These are phyloP conservation scores for Barypeithes pellucidus DNA, from an alignment of 2,888 invertebrate genomes.

Conservation along the genomic window DNA sequence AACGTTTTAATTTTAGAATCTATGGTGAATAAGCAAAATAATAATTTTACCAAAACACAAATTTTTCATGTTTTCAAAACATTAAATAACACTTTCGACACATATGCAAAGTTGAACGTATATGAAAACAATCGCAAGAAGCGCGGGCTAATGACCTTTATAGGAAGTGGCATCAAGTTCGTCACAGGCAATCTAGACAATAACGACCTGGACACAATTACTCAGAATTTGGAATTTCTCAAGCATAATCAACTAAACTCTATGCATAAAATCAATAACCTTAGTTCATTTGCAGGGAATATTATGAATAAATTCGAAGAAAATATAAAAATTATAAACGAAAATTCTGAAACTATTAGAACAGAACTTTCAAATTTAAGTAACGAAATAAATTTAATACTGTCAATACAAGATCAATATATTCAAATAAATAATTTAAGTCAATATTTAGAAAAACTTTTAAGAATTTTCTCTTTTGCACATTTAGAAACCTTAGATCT, in stretches of 20 bases:
- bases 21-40: conserved; percentile 1
- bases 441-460: background rate
- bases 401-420: no score
- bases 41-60: background rate
- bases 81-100: no score
- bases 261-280: conserved; percentile 33
- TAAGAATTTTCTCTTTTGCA: background rate
- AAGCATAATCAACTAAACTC: conserved; percentile 34
- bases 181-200: conserved; percentile 36
- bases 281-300: conserved; percentile 34
- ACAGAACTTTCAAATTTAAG: no score
- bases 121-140: no score
- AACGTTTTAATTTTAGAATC: no score
- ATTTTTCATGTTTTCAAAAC: conserved; percentile 5
- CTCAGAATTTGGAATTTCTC: conserved; percentile 20
- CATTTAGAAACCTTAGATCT: background rate
- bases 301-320: conserved; percentile 33
- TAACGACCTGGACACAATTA: conserved; percentile 33
- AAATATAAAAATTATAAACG: conserved; percentile 13
- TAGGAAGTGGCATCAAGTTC: conserved; percentile 31
- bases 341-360: conserved; percentile 18
- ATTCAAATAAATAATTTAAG: no score
- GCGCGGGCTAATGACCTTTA: no score
- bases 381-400: conserved; percentile 16
- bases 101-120: conserved; percentile 16